A percentile compares a stretch with the other conserved stretches of the same genome.
Evolutionary conservation across 2,888 invertebrate genomes (phyloP).

Genomic region (Aleiodes testaceus): DNA sequence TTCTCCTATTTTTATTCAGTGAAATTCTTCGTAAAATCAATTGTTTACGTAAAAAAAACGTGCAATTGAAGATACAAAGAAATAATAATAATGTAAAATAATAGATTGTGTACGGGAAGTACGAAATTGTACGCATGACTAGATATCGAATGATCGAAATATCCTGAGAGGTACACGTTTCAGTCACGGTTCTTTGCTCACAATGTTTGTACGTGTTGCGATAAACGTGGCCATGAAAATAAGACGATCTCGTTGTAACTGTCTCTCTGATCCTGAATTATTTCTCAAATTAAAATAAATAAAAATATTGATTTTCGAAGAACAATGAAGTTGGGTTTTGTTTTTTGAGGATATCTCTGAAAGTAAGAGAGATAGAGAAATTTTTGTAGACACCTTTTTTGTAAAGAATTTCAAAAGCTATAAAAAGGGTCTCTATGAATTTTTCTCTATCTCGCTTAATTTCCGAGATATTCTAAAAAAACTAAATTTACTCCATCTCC

Average conservation of each 20-base stretch:
- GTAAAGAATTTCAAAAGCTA: no score
- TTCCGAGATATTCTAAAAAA: no score
- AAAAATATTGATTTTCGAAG: conserved; percentile 6
- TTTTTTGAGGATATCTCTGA: no score
- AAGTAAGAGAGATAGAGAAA: no score
- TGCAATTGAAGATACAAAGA: no score
- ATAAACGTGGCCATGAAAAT: conserved; percentile 35
- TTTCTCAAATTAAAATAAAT: conserved; percentile 10
- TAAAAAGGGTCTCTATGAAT: no score
- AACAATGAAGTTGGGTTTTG: no score
- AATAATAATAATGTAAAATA: background rate
- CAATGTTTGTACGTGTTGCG: conserved; percentile 22
- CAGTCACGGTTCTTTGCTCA: conserved; percentile 35
- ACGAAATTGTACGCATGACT: conserved; percentile 39
- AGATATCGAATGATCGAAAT: conserved; percentile 34
- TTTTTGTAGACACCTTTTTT: no score
- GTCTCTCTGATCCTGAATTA: background rate
- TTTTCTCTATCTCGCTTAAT: no score
- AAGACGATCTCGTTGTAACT: conserved; percentile 22
- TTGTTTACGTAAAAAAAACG: no score
- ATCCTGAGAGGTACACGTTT: conserved; percentile 26
- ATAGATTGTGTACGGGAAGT: conserved; percentile 31
- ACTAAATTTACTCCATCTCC: no score
- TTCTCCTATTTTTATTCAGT: background rate
- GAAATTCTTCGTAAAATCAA: no score